Percentiles rank a stretch among this genome's conserved stretches.
phyloP scores from a whole-genome alignment of 2,888 invertebrate genomes.

The Fragum whitleyi region DNA sequence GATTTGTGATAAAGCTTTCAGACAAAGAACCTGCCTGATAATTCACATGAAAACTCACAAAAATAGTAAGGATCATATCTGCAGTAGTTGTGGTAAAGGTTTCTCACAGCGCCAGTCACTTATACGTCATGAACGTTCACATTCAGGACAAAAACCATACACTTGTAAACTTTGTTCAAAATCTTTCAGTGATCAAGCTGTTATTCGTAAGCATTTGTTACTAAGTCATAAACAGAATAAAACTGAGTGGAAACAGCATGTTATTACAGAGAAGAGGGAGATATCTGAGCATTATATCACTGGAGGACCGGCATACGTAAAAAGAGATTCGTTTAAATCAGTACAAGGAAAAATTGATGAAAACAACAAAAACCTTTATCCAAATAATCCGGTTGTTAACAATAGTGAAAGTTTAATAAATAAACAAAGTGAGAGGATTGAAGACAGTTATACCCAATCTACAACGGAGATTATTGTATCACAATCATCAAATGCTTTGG shows the following conservation, averaged over 20 bases:
- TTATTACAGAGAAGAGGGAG: slow-evolving; percentile 26
- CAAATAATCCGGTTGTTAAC: neutral
- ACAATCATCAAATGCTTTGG: no score
- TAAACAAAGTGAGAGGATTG: neutral
- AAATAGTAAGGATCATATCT: slow-evolving; percentile 83
- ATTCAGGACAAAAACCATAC: slow-evolving; percentile 84
- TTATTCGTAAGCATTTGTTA: slow-evolving; percentile 79
- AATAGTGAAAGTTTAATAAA: neutral
- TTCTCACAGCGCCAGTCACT: slow-evolving; percentile 86
- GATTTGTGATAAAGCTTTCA: slow-evolving; percentile 83
- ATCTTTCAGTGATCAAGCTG: slow-evolving; percentile 81
- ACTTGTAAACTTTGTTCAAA: slow-evolving; percentile 84
- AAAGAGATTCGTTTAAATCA: slow-evolving; percentile 13
- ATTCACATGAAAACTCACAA: slow-evolving; percentile 85
- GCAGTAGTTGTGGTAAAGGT: slow-evolving; percentile 84
- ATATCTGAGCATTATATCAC: slow-evolving; percentile 41
- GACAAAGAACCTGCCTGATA: slow-evolving; percentile 84
- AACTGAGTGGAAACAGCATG: slow-evolving; percentile 73
- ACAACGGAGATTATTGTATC: neutral
- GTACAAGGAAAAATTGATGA: slow-evolving; percentile 3
- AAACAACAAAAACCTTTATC: neutral
- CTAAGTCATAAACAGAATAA: slow-evolving; percentile 76
- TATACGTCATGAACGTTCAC: slow-evolving; percentile 85
- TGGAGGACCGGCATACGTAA: slow-evolving; percentile 48
- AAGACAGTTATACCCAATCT: neutral